These are phyloP conservation scores for Alaudala cheleensis DNA, from an alignment of 2,113 vertebrate genomes.

Conservation along the genomic window DNA sequence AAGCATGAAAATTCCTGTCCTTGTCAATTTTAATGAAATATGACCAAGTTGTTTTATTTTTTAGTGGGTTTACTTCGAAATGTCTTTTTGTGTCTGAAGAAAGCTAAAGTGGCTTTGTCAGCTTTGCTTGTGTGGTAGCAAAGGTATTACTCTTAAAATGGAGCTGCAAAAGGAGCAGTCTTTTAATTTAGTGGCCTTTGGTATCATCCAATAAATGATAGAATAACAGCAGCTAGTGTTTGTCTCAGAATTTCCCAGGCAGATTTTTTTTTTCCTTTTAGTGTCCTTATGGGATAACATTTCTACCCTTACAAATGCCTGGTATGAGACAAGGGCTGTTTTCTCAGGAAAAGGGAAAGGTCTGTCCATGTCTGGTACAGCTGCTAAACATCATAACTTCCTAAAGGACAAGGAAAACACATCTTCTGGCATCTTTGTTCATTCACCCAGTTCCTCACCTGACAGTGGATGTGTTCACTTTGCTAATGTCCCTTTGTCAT, in stretches of 20 bases:
- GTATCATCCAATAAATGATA: neutral
- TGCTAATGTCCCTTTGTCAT: neutral
- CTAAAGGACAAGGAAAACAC: neutral
- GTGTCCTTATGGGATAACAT: neutral
- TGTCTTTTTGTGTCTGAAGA: neutral
- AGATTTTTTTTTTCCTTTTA: neutral
- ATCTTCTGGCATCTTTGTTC: neutral
- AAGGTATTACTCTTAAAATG: neutral
- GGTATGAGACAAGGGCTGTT: neutral
- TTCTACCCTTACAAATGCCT: neutral
- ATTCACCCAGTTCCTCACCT: neutral
- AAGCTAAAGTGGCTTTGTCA: neutral
- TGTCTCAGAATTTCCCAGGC: neutral
- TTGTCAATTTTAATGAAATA: slow-evolving; percentile 31
- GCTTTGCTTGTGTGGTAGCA: neutral
- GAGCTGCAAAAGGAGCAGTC: neutral
- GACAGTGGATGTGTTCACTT: neutral
- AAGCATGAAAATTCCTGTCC: slow-evolving; percentile 9
- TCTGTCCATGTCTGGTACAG: neutral
- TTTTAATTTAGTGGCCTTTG: neutral
- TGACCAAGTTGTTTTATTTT: neutral
- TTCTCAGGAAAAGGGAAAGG: neutral
- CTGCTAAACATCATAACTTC: neutral
- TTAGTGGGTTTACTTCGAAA: slow-evolving; percentile 25
- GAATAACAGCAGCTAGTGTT: neutral